Conservation (phyloP, 2,888 invertebrate genomes). For the Neuroscelio doddi region DNA sequence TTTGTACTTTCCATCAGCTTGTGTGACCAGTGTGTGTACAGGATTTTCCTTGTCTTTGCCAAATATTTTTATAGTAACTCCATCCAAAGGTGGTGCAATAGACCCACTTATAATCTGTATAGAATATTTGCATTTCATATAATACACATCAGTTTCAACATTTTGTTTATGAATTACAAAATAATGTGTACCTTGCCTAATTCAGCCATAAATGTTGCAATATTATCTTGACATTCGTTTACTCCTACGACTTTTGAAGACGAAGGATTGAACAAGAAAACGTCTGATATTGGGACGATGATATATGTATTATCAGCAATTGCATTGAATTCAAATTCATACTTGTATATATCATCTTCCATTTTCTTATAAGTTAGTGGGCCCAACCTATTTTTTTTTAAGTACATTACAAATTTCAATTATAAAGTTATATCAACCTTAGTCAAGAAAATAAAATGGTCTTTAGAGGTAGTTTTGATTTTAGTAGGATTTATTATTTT, state of each 20-base stretch:
- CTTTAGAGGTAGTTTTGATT: too few species aligned
- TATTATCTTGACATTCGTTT: constrained; percentile 80
- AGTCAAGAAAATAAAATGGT: too few species aligned
- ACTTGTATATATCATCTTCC: constrained; percentile 58
- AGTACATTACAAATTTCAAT: constrained; percentile 17
- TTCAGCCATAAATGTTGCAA: constrained; percentile 78
- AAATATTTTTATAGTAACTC: constrained; percentile 64
- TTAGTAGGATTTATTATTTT: too few species aligned
- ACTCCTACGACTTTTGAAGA: constrained; percentile 77
- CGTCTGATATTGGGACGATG: constrained; percentile 81
- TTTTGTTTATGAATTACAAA: constrained; percentile 4
- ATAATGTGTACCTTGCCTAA: constrained; percentile 67
- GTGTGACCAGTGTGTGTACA: constrained; percentile 73
- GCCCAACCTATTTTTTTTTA: constrained; percentile 51
- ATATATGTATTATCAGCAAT: constrained; percentile 68
- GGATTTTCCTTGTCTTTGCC: constrained; percentile 62
- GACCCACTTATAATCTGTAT: constrained; percentile 63
- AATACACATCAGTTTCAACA: neutral
- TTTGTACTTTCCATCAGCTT: constrained; percentile 82
- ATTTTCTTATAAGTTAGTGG: constrained; percentile 55
- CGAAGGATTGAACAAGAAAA: constrained; percentile 81
- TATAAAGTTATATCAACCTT: too few species aligned
- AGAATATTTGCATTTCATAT: constrained; percentile 11
- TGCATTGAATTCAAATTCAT: constrained; percentile 70
- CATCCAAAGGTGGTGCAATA: constrained; percentile 62